These are phyloP conservation scores for Pachyramphus minor DNA, from an alignment of 2,113 vertebrate genomes.

Conservation along the genomic window DNA sequence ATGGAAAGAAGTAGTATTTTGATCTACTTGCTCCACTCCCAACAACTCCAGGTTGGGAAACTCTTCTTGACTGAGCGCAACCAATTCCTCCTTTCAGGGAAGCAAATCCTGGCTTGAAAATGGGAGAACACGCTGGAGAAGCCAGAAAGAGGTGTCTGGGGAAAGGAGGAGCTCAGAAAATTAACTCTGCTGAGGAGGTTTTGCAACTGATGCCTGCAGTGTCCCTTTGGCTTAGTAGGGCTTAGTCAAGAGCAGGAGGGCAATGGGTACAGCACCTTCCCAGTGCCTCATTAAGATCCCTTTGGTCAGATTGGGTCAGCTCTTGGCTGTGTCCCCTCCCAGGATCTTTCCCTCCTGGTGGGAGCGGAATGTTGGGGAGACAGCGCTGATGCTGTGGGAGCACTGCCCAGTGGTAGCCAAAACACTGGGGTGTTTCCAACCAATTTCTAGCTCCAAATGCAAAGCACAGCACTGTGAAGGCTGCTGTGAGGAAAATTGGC, in stretches of 20 bases:
- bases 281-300: background rate
- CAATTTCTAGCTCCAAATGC: background rate
- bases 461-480: background rate
- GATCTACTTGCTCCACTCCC: background rate
- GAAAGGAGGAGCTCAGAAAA: background rate
- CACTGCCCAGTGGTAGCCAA: background rate
- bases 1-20: background rate
- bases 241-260: background rate
- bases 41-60: background rate
- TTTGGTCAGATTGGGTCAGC: background rate
- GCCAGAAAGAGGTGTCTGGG: background rate
- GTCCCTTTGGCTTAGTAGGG: background rate
- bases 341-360: background rate
- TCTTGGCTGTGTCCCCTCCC: background rate
- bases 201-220: background rate
- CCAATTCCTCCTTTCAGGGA: background rate
- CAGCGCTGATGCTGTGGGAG: background rate
- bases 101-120: background rate
- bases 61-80: background rate
- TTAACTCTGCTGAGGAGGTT: background rate
- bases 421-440: background rate
- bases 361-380: background rate
- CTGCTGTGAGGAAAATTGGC: background rate
- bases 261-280: background rate
- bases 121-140: background rate